phyloP scores from a whole-genome alignment of 2,888 invertebrate genomes.

The Phengaris alcon region DNA sequence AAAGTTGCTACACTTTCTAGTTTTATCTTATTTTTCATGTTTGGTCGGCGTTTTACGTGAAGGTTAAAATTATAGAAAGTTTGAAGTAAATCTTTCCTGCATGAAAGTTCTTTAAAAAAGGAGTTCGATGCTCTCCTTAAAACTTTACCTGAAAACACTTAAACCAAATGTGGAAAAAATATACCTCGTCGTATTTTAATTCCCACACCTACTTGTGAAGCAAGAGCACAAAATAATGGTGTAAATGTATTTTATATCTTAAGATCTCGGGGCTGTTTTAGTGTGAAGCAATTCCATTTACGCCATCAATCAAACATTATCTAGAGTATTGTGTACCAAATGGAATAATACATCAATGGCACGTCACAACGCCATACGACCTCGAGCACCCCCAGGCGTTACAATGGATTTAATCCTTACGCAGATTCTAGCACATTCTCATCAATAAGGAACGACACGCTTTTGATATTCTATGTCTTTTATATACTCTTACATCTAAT shows the following conservation, averaged over 20 bases:
- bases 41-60: not conserved
- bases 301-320: slow-evolving; percentile 28
- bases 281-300: slow-evolving; percentile 16
- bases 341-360: slow-evolving; percentile 29
- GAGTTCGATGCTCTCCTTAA: not conserved
- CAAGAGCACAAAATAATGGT: not conserved
- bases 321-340: slow-evolving; percentile 28
- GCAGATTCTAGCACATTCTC: slow-evolving; percentile 8
- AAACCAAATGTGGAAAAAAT: not conserved
- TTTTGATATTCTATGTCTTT: not conserved
- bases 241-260: not conserved
- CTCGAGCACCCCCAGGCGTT: not conserved
- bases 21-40: not conserved
- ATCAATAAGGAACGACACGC: slow-evolving; percentile 11
- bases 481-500: too few species aligned
- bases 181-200: not conserved
- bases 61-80: not conserved
- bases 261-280: not conserved
- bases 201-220: not conserved
- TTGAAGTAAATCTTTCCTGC: not conserved
- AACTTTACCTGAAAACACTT: too few species aligned
- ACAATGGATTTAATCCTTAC: slow-evolving; percentile 21
- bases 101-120: not conserved
- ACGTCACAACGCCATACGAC: slow-evolving; percentile 20
- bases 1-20: not conserved